Percentiles rank a stretch among this genome's conserved stretches.
Conservation (phyloP, 2,888 invertebrate genomes). For the Eurois occulta region DNA sequence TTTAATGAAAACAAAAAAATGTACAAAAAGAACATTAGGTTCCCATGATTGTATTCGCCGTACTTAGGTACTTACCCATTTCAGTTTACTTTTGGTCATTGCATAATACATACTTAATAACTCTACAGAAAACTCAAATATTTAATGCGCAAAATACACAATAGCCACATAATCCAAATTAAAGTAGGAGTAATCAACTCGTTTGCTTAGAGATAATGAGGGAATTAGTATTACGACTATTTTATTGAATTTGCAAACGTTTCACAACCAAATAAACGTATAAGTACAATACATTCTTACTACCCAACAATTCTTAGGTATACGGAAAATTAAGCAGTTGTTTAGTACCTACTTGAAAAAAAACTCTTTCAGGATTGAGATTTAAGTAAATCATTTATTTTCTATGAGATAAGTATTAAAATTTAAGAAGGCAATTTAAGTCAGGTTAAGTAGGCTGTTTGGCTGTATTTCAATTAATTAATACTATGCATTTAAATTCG, state of each 20-base stretch:
- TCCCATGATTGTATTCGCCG: background rate
- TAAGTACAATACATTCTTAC: background rate
- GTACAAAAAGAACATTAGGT: background rate
- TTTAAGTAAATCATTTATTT: background rate
- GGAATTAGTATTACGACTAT: slow-evolving; percentile 19
- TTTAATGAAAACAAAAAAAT: no score
- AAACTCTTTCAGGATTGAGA: background rate
- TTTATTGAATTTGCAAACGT: slow-evolving; percentile 23
- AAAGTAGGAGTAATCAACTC: background rate
- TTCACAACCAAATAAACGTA: slow-evolving; percentile 6
- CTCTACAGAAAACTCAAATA: slow-evolving; percentile 23
- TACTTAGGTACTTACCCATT: background rate
- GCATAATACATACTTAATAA: background rate
- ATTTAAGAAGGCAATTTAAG: background rate
- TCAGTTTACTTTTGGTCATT: background rate
- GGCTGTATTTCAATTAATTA: background rate
- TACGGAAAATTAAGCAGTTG: background rate
- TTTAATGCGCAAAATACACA: slow-evolving; percentile 35
- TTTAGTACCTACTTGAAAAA: background rate
- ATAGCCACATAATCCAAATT: slow-evolving; percentile 21
- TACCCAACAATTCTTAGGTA: background rate
- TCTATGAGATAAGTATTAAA: background rate
- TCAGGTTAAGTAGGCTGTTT: background rate
- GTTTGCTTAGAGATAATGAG: slow-evolving; percentile 23
- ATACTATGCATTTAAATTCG: background rate